Conservation (phyloP, 2,888 invertebrate species). For the Drosophila fungiperda region DNA sequence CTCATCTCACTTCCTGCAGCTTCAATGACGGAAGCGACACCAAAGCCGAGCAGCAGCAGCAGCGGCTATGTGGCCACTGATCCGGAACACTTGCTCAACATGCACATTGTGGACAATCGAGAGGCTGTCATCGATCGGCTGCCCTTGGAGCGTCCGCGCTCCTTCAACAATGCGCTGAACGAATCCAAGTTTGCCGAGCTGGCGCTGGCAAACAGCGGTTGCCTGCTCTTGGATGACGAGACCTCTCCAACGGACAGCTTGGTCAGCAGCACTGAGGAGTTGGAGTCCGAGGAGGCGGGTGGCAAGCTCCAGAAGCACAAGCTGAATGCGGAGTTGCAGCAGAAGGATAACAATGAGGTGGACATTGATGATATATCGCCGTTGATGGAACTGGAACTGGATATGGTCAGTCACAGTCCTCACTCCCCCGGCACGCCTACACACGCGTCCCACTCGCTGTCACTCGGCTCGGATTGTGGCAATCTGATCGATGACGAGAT, state of each 20-base stretch:
- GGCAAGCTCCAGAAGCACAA: slow-evolving; percentile 83
- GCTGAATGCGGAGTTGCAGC: slow-evolving; percentile 85
- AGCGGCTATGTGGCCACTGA: slow-evolving; percentile 10
- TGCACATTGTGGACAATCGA: slow-evolving; percentile 63
- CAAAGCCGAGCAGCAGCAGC: slow-evolving; percentile 27
- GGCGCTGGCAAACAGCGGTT: slow-evolving; percentile 88
- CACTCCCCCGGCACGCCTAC: slow-evolving; percentile 92
- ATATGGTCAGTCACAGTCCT: slow-evolving; percentile 83
- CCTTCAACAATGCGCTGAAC: slow-evolving; percentile 78
- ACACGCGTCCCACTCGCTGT: slow-evolving; percentile 91
- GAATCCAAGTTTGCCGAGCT: slow-evolving; percentile 89
- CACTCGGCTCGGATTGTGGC: slow-evolving; percentile 90
- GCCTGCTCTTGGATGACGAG: slow-evolving; percentile 91
- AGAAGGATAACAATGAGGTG: slow-evolving; percentile 85
- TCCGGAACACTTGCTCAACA: slow-evolving; percentile 66
- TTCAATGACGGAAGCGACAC: slow-evolving; percentile 64
- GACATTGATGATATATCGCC: slow-evolving; percentile 85
- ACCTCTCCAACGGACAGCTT: slow-evolving; percentile 93
- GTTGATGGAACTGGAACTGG: slow-evolving; percentile 83
- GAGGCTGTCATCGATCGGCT: slow-evolving; percentile 22
- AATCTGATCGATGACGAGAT: slow-evolving; percentile 95
- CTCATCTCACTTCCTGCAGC: slow-evolving; percentile 27
- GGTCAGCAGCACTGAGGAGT: slow-evolving; percentile 85
- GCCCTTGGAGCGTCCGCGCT: slow-evolving; percentile 76
- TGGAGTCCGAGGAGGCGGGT: slow-evolving; percentile 82